A percentile compares a stretch with the other conserved stretches of the same genome.
Evolutionary conservation across 1,140 invertebrate species (phyloP).

Genomic region (Gryllus bimaculatus): DNA sequence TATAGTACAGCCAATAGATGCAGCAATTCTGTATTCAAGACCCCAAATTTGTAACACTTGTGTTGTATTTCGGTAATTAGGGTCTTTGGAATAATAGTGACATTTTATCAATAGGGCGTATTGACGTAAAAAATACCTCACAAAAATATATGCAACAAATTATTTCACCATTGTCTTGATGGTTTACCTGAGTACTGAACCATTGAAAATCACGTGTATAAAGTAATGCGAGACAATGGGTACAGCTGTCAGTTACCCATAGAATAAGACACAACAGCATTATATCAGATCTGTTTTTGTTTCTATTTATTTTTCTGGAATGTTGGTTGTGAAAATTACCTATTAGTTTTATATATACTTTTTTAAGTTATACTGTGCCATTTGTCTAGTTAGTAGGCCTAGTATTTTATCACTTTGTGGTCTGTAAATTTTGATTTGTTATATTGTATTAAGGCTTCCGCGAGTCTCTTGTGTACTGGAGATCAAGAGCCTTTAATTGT

Average conservation of each 20-base stretch:
- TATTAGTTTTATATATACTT: slow-evolving; percentile 21
- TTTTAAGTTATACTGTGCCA: slow-evolving; percentile 21
- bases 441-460: slow-evolving; percentile 16
- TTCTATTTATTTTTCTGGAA: slow-evolving; percentile 17
- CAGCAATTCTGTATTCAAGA: background rate
- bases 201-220: background rate
- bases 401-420: slow-evolving; percentile 16
- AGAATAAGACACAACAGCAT: slow-evolving; percentile 1
- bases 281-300: background rate
- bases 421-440: slow-evolving; percentile 16
- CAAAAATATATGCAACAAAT: background rate
- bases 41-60: background rate
- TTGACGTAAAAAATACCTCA: background rate
- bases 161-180: background rate
- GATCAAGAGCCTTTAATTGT: background rate
- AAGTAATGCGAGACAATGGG: background rate
- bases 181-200: background rate
- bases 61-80: background rate
- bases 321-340: slow-evolving; percentile 21
- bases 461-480: slow-evolving; percentile 18
- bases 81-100: background rate
- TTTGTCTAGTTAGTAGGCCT: slow-evolving; percentile 20
- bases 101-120: background rate
- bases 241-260: background rate
- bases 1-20: background rate